These are phyloP conservation scores for Mactromeris polynyma DNA, from an alignment of 2,888 invertebrate species.

Conservation along the genomic window DNA sequence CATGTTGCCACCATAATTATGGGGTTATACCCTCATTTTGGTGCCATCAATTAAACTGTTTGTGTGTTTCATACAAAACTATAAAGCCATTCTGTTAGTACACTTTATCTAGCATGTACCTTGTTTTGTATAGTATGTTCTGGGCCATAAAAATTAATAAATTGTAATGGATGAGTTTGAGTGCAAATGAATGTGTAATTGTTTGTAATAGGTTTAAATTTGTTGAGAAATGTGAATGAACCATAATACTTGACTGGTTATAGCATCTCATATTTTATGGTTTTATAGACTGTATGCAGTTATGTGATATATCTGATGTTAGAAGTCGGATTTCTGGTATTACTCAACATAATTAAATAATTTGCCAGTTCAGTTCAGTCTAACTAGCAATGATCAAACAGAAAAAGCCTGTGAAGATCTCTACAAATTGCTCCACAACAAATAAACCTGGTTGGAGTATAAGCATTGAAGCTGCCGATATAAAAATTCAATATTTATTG, in stretches of 20 bases:
- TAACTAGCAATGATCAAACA: not conserved
- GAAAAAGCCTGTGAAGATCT: not conserved
- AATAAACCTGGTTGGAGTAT: not conserved
- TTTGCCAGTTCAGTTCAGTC: constrained; percentile 3
- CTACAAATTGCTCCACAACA: not conserved
- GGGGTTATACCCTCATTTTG: no score
- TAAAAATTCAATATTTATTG: constrained; percentile 53
- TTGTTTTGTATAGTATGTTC: not conserved
- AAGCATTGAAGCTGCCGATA: constrained; percentile 4
- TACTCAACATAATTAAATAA: not conserved
- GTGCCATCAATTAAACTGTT: no score
- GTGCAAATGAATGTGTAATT: not conserved
- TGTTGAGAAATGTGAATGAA: constrained; percentile 6
- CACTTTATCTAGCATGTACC: not conserved
- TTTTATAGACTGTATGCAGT: not conserved
- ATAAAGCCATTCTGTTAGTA: no score
- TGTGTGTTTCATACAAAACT: no score
- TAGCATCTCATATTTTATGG: not conserved
- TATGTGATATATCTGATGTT: not conserved
- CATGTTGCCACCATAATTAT: no score
- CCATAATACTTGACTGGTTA: not conserved
- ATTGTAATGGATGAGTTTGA: constrained; percentile 3
- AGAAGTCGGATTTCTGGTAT: not conserved
- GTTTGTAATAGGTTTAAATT: constrained; percentile 14
- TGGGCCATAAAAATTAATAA: constrained; percentile 10